Base-by-base conservation (phyloP, 1,140 invertebrate genomes). In the Pteromalus puparum region DNA sequence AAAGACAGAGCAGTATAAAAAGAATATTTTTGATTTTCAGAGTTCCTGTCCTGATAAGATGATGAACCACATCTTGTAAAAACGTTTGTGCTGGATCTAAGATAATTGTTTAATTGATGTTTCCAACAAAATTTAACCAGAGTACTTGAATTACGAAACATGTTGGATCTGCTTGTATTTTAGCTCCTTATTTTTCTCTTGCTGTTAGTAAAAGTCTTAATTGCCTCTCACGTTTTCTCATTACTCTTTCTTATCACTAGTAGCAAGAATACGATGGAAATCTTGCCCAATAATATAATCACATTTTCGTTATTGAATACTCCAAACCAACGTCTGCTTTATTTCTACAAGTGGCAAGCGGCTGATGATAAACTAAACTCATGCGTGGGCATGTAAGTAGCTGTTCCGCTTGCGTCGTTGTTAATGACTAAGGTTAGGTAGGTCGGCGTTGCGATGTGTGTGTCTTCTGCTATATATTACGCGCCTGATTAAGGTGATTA, bases 1-100 rank as follows among this genome's bases (percentile, higher is more conserved):
- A 88, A 38, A 24, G 83, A 75, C 61, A 89, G 10, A 21, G 86
- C 61, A 65, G 86, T 9, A 65, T 82, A 78, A 38, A 77, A 79
- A 65, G 30, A 34, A 38, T 87, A 87, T 42, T 80, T 86, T 46
- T 30, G 68, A 42, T 87, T 74, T 67, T 81, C 34, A 10, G 34
- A 70, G 9, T 79, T 26, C 10, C 78, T 34, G 6, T 79, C n/a
- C n/a, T 85, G 18, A 30, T 84, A 6, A 74, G 26, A 67, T 15
- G 67, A 73, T 73, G 79, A 82, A 38, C 28, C 26, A 79, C 24
- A 79, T 82, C 75, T 85, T 79, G 18, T 70, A 48, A 30, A 65
- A 68, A n/a, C 0, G 65, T 15, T 53, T 4, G 21, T 26, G 48
- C 10, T 68, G 10, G 26, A 30, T 76, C 68, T 30, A 30, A 84